Percentiles rank a stretch among this genome's conserved stretches.
phyloP scores from a whole-genome alignment of 2,888 invertebrate genomes.

The Mechanitis messenoides region DNA sequence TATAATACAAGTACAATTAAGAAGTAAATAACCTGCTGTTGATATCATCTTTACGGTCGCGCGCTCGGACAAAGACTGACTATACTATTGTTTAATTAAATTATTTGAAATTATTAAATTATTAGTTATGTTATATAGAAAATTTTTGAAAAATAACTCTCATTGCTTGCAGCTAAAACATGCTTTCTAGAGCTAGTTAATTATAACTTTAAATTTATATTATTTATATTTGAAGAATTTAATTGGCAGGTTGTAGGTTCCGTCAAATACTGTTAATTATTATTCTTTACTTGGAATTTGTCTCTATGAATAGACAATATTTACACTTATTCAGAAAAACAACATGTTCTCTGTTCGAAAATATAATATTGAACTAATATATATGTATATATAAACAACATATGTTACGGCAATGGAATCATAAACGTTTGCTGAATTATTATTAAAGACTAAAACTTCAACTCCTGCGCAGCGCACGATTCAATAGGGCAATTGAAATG shows the following conservation, averaged over 20 bases:
- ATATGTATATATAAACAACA: neutral
- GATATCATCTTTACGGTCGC: conserved; percentile 57
- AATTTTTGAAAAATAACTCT: too few species aligned
- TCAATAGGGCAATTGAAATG: conserved; percentile 33
- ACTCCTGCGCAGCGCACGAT: conserved; percentile 46
- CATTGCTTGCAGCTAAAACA: too few species aligned
- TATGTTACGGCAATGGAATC: too few species aligned
- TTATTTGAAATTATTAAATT: conserved; percentile 6
- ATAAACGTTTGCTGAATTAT: neutral
- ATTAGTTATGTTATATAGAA: too few species aligned
- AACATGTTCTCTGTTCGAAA: neutral
- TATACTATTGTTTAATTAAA: conserved; percentile 15
- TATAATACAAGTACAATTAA: conserved; percentile 10
- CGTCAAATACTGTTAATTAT: too few species aligned
- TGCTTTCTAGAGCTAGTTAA: too few species aligned
- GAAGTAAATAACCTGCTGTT: conserved; percentile 28
- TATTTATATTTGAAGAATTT: too few species aligned
- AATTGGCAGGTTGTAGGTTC: too few species aligned
- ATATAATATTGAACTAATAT: neutral
- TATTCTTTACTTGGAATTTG: too few species aligned
- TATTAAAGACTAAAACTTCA: conserved; percentile 7
- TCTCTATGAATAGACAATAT: too few species aligned
- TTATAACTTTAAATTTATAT: too few species aligned
- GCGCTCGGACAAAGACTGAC: conserved; percentile 46
- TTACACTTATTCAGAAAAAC: too few species aligned